These are phyloP conservation scores for Tachina fera DNA, from an alignment of 2,888 invertebrate species.

Conservation along the genomic window DNA sequence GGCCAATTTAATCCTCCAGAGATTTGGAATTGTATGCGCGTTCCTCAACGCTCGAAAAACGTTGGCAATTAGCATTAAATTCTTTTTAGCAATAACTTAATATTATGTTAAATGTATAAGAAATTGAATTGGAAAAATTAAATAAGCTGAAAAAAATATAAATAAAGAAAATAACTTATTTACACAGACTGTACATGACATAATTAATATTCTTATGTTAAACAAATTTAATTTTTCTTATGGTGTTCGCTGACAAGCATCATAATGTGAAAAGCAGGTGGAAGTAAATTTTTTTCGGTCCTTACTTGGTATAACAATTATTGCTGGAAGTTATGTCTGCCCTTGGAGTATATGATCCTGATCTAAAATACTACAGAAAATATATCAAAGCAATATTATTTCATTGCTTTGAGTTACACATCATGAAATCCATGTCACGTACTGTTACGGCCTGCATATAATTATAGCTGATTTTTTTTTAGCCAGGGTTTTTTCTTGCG, in stretches of 20 bases:
- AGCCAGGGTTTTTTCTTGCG: no score
- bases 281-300: no score
- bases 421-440: no score
- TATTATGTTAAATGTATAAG: background rate
- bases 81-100: conserved; percentile 36
- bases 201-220: conserved; percentile 35
- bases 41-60: conserved; percentile 20
- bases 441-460: no score
- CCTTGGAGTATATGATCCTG: background rate
- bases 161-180: conserved; percentile 26
- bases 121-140: conserved; percentile 2
- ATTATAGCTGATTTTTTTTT: no score
- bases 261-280: no score
- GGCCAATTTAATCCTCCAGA: conserved; percentile 45
- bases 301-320: background rate
- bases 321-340: background rate
- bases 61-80: conserved; percentile 58
- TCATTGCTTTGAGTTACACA: no score
- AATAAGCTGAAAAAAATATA: background rate
- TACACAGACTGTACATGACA: background rate
- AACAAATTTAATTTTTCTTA: background rate
- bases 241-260: background rate
- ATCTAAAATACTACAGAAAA: no score
- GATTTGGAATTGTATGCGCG: conserved; percentile 7
- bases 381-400: no score